Evolutionary conservation across 2,113 vertebrate genomes (phyloP), one percentile per base, ranked within the genome.

Genomic region (Cephalopterus ornatus): DNA sequence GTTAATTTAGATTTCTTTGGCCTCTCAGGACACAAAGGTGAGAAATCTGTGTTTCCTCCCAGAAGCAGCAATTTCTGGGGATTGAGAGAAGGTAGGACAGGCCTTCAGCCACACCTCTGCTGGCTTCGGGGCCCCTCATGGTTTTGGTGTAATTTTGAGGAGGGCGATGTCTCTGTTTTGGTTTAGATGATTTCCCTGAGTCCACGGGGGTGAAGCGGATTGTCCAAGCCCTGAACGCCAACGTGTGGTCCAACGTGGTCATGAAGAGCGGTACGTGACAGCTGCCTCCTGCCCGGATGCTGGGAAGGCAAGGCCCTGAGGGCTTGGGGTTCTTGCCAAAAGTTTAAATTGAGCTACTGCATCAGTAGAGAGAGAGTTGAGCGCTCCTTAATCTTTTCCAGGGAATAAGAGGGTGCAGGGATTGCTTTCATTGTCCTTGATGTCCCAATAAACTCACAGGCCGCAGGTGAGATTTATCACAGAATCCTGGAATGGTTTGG

Each of bases 161-260:
- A 62, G 26, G 23, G 2, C 55, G 50, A 22, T 35, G 20, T 81
- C 62, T 79, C 11, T 92, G 33, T 56, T 65, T 39, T 63, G 56
- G 8, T 86, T 85, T 85, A 99, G 99, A 99, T 96, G 99, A 99
- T 83, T 99, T 99, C 77, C 99, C 99, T 42, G 99, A 99, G 96
- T 99, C 99, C 65, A 99, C 99, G 1, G 99, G 99, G 47, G 98
- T 99, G 75, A 99, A 99, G 79, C 98, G 99, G 88, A 99, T 99
- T 24, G 62, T 99, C 22, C 99, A 99, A 95, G 99, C 99, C 44
- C 97, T 99, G 72, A 99, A 99, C 52, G 99, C 99, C 83, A 99
- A 99, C 1, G 99, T 99, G 53, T 99, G 99, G 99, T 98, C 99
- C 82, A 99, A 98, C 39, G 98, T 99, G 8, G 97, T 99, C 92